phyloP scores from a whole-genome alignment of 2,797 vertebrate genomes.

The Crocidura indochinensis region DNA sequence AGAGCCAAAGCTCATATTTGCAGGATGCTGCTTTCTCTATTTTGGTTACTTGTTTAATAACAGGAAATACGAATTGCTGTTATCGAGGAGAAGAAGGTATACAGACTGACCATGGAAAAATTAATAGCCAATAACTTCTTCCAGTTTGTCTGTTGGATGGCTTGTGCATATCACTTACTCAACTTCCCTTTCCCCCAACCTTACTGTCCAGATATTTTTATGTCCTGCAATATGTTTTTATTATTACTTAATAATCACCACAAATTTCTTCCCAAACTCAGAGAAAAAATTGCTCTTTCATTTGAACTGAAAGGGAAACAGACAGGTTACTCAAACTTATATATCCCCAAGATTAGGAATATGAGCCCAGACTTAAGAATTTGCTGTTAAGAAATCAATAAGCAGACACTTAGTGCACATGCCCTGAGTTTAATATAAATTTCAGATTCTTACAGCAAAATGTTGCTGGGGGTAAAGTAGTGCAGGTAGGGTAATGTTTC shows the following conservation, averaged over 20 bases:
- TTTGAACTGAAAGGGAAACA: constrained; percentile 69
- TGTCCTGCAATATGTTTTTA: not conserved
- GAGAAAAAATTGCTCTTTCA: constrained; percentile 38
- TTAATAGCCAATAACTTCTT: too few relatives aligned
- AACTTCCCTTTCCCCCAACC: not conserved
- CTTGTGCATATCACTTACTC: not conserved
- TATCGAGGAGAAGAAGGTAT: not conserved
- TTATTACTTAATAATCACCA: constrained; percentile 14
- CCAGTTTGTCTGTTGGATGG: not conserved
- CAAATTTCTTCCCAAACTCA: constrained; percentile 6
- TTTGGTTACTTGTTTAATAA: constrained; percentile 26
- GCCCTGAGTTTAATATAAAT: constrained; percentile 82
- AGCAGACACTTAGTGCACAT: constrained; percentile 78
- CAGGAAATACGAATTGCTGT: not conserved
- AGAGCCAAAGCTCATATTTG: constrained; percentile 24
- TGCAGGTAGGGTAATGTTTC: not conserved
- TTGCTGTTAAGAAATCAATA: constrained; percentile 73
- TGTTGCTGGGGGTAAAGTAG: constrained; percentile 63
- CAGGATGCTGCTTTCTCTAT: not conserved
- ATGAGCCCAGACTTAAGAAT: constrained; percentile 22
- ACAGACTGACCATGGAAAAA: constrained; percentile 10
- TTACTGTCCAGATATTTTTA: constrained; percentile 35
- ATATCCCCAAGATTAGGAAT: constrained; percentile 50
- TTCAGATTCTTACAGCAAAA: constrained; percentile 70
- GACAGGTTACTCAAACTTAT: constrained; percentile 62